Percentiles rank a stretch among this genome's conserved stretches.
phyloP scores from a whole-genome alignment of 2,113 vertebrate genomes.

The Ageneiosus marmoratus region DNA sequence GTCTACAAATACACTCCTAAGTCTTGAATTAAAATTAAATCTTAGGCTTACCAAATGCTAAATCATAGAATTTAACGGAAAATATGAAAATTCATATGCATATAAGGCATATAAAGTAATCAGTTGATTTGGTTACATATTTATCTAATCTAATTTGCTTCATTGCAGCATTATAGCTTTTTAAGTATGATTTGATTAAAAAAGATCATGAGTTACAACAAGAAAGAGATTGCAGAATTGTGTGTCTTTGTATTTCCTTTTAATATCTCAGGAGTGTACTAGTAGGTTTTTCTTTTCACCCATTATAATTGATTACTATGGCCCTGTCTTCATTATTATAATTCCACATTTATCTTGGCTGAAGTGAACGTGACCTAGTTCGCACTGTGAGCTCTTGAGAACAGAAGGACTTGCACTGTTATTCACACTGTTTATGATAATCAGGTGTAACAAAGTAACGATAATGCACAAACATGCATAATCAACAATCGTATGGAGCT shows the following conservation, averaged over 20 bases:
- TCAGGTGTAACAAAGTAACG: constrained; percentile 20
- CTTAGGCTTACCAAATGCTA: background rate
- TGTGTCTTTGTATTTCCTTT: background rate
- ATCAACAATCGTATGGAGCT: background rate
- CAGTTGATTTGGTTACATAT: background rate
- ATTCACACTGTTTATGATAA: constrained; percentile 28
- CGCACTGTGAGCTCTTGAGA: constrained; percentile 11
- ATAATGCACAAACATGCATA: background rate
- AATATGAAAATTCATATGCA: background rate
- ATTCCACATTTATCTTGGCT: constrained; percentile 1
- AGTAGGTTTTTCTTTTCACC: background rate
- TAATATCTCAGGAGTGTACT: background rate
- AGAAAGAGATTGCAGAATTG: background rate
- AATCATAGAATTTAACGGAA: background rate
- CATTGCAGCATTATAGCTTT: background rate
- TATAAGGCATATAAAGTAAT: background rate
- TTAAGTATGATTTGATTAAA: background rate
- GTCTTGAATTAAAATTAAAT: background rate
- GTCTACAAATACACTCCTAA: background rate
- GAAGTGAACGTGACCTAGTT: constrained; percentile 29
- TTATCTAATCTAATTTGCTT: background rate
- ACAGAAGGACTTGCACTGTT: background rate
- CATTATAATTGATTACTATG: background rate
- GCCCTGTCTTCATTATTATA: background rate
- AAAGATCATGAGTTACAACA: background rate